Evolutionary conservation across 30 jellyfish, hydroid and myxozoan genomes (phyloP).

Genomic region (Aurelia sp.): DNA sequence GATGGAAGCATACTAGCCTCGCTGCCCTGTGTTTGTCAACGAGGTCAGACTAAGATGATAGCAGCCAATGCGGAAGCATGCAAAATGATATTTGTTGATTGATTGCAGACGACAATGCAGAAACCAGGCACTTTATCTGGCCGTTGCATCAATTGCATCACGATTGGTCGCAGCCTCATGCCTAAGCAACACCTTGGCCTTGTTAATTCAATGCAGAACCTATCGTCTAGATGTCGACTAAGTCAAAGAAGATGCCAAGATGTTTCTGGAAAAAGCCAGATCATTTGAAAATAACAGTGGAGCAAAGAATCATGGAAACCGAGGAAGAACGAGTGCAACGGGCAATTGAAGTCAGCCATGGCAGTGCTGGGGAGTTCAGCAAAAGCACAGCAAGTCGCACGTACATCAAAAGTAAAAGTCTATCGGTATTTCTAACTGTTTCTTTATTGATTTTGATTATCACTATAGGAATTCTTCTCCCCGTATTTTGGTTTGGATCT

Average conservation of each 20-base stretch:
- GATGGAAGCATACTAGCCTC: too few species aligned
- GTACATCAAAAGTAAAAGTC: slow-evolving; percentile 26
- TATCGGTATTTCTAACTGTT: background rate
- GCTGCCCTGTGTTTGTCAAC: too few species aligned
- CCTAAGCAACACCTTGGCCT: too few species aligned
- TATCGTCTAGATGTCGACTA: background rate
- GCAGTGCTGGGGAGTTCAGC: slow-evolving; percentile 77
- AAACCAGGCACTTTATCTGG: too few species aligned
- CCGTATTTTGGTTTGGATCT: slow-evolving; percentile 71
- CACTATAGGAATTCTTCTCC: slow-evolving; percentile 25
- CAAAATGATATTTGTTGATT: too few species aligned
- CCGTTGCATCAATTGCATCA: too few species aligned
- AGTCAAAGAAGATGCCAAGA: background rate
- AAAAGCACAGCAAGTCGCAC: slow-evolving; percentile 58
- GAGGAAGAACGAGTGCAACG: slow-evolving; percentile 48
- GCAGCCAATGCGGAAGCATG: too few species aligned
- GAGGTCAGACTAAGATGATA: too few species aligned
- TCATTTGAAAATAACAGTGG: slow-evolving; percentile 19
- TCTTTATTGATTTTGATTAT: background rate
- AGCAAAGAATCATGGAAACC: slow-evolving; percentile 29
- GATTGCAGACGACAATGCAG: too few species aligned
- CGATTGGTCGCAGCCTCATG: too few species aligned
- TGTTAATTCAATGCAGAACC: too few species aligned
- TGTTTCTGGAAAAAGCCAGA: slow-evolving; percentile 73
- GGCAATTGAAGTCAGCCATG: slow-evolving; percentile 77